Percentiles rank a stretch among this genome's conserved stretches.
Conservation (phyloP, 2,888 invertebrate species). For the Aleiodes alternator region DNA sequence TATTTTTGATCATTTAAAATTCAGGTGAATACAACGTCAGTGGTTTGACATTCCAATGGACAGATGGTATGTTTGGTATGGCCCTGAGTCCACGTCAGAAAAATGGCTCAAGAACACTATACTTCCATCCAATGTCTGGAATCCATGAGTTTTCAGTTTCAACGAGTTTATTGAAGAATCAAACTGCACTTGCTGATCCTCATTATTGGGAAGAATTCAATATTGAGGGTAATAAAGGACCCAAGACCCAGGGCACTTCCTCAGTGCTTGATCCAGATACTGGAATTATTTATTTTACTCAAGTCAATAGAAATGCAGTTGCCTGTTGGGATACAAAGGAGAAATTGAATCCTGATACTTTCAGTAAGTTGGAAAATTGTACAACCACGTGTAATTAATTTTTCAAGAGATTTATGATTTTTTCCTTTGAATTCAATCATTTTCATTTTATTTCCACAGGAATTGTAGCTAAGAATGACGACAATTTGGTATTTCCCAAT, state of each 20-base stretch:
- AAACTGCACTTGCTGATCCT: conserved; percentile 81
- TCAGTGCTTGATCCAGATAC: conserved; percentile 83
- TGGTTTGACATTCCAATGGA: conserved; percentile 90
- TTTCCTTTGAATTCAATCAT: neutral
- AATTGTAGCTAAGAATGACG: conserved; percentile 82
- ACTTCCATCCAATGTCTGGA: conserved; percentile 89
- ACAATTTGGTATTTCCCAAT: conserved; percentile 85
- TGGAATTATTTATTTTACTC: conserved; percentile 85
- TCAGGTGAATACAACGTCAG: conserved; percentile 85
- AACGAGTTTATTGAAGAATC: conserved; percentile 84
- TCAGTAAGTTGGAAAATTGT: conserved; percentile 61
- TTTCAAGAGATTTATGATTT: neutral
- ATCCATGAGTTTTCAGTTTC: conserved; percentile 88
- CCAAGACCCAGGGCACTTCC: conserved; percentile 84
- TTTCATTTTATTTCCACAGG: conserved; percentile 74
- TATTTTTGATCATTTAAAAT: neutral
- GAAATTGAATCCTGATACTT: conserved; percentile 80
- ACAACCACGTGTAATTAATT: neutral
- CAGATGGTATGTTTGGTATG: conserved; percentile 87
- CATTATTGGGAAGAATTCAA: conserved; percentile 83
- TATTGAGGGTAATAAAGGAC: conserved; percentile 84
- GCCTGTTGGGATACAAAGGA: conserved; percentile 88
- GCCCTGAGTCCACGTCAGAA: conserved; percentile 79
- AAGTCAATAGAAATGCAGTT: conserved; percentile 86
- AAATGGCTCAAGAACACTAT: conserved; percentile 82